Base-by-base conservation (phyloP, 2,888 invertebrate genomes). In the Lymantria monacha region DNA sequence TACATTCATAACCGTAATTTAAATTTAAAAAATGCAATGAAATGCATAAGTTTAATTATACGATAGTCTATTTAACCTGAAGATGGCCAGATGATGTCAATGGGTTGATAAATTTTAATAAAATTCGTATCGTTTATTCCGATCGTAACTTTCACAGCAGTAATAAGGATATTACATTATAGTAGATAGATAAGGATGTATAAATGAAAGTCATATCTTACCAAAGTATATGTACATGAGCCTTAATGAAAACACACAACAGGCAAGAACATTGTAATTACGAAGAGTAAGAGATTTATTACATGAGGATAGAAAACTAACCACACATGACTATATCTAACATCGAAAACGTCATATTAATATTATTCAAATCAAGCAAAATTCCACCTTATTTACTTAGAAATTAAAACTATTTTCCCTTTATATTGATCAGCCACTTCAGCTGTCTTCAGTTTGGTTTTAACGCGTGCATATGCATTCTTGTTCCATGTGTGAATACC, bases 181-280 rank as follows among this genome's bases (percentile, higher is more conserved):
- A 22, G 22, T 22, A 22, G 22, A 22, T 22, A 22, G 22, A 22
- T 22, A 22, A 22, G 22, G 2, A 22, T 13, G 12, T 15, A 31
- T 38, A 46, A 22, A 58, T 58, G 51, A 55, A 56, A 66, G 22
- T 31, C 40, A 45, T 59, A 67, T 57, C 53, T 61, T 60, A 46
- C 62, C 59, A 64, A 72, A 68, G 53, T 68, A 66, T 10, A 12
- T 58, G 60, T 74, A 59, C 67, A 73, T 78, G 66, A 38, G 38
- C 13, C 78, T 78, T 88, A 90, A 91, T 89, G 87, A 87, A 90
- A 89, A 91, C 81, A 88, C 83, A 91, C 85, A 87, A 81, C 85
- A 83, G 86, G 87, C 86, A 84, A 87, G 84, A 87, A 87, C 87
- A 85, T 89, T 85, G 90, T 90, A 91, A 91, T 91, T 91, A 90